Conservation (phyloP, 1,140 invertebrate species). For the Proales similis region DNA sequence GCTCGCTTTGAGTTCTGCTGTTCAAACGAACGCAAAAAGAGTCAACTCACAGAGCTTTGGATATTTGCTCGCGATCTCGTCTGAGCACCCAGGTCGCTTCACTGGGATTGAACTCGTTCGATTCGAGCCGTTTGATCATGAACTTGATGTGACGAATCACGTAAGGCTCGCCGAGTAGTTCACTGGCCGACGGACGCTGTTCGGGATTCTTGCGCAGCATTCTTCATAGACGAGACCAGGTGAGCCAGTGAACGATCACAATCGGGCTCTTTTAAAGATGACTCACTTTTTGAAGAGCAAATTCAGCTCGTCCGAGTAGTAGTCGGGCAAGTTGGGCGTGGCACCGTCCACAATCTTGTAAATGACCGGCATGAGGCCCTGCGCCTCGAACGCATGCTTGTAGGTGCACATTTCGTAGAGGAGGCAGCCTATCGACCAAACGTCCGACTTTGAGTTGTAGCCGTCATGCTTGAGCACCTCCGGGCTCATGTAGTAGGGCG, state of each 20-base stretch:
- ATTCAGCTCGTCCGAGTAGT: slow-evolving; percentile 46
- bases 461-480: slow-evolving; percentile 54
- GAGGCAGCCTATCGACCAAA: slow-evolving; percentile 52
- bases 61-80: slow-evolving; percentile 27
- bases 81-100: not conserved
- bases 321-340: slow-evolving; percentile 45
- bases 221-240: slow-evolving; percentile 41
- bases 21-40: not conserved
- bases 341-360: slow-evolving; percentile 53
- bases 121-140: slow-evolving; percentile 35
- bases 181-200: slow-evolving; percentile 47
- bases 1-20: too few relatives aligned
- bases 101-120: not conserved
- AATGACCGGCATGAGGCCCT: slow-evolving; percentile 53
- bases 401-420: slow-evolving; percentile 50
- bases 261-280: not conserved
- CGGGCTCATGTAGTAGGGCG: slow-evolving; percentile 52
- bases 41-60: slow-evolving; percentile 10
- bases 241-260: not conserved
- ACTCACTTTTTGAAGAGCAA: slow-evolving; percentile 48
- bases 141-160: slow-evolving; percentile 39
- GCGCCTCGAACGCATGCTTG: slow-evolving; percentile 49
- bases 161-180: slow-evolving; percentile 45
- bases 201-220: slow-evolving; percentile 49
- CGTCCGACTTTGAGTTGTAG: slow-evolving; percentile 52